Evolutionary conservation across 2,113 vertebrate species (phyloP).

Genomic region (Xiphophorus couchianus): DNA sequence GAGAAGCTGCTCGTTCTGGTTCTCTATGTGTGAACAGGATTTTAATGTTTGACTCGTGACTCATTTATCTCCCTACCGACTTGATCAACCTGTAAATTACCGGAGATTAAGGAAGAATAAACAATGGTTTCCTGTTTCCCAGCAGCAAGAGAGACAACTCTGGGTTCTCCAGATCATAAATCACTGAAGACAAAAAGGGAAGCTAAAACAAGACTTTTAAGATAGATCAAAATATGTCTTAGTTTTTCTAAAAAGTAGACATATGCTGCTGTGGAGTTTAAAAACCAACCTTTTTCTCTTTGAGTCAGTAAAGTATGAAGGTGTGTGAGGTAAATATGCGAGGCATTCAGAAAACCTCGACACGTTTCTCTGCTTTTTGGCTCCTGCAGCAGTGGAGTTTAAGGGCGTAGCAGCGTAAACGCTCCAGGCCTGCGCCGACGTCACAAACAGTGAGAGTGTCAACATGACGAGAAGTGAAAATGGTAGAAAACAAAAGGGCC

Average conservation of each 20-base stretch:
- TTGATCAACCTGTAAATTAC: background rate
- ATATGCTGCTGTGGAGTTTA: background rate
- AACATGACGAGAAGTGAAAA: background rate
- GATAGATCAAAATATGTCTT: background rate
- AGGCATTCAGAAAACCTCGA: background rate
- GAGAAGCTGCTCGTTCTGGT: background rate
- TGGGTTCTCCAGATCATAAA: background rate
- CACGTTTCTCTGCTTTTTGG: background rate
- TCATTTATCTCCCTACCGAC: background rate
- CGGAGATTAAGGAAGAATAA: background rate
- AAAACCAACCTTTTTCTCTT: background rate
- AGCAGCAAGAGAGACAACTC: background rate
- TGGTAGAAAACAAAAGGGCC: background rate
- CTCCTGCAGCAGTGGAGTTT: background rate
- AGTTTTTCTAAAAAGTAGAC: background rate
- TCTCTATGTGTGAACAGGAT: background rate
- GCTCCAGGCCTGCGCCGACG: background rate
- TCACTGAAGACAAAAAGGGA: background rate
- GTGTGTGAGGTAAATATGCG: background rate
- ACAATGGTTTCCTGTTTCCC: background rate
- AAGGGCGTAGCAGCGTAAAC: background rate
- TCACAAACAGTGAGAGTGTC: background rate
- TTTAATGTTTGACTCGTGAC: background rate
- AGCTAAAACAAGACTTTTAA: background rate
- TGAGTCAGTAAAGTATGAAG: background rate